Percentiles rank a stretch among this genome's conserved stretches.
Evolutionary conservation across 92 coral and sea anemone species (phyloP).

Genomic region (Diadumene lineata): DNA sequence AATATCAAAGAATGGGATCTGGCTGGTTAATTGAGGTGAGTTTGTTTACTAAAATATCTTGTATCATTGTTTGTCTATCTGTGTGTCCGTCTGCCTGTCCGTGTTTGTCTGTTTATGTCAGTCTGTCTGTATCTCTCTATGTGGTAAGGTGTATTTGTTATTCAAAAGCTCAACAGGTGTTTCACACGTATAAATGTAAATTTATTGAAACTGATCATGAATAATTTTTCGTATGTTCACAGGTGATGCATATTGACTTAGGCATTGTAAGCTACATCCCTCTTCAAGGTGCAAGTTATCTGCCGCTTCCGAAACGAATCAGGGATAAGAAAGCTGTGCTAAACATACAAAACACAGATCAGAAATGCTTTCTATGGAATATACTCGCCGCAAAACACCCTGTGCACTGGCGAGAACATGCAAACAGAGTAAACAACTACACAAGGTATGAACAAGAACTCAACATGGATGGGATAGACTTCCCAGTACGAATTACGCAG

Average conservation of each 20-base stretch:
- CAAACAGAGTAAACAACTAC: constrained; percentile 30
- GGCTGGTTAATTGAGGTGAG: constrained; percentile 32
- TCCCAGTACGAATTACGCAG: constrained; percentile 1
- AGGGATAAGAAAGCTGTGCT: constrained; percentile 54
- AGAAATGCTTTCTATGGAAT: no score
- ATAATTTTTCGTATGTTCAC: no score
- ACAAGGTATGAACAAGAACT: constrained; percentile 19
- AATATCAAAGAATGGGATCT: constrained; percentile 22
- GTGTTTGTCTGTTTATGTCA: no score
- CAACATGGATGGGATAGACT: constrained; percentile 24
- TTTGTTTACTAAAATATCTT: no score
- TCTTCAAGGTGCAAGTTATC: constrained; percentile 42
- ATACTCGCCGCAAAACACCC: constrained; percentile 42
- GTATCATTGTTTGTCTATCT: no score
- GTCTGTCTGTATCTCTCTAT: no score
- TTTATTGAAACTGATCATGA: no score
- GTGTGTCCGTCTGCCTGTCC: no score
- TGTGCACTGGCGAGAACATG: not conserved
- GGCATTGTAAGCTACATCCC: constrained; percentile 38
- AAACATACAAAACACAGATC: constrained; percentile 43
- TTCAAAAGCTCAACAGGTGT: no score
- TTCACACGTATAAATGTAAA: no score
- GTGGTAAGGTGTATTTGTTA: no score
- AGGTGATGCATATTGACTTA: constrained; percentile 40
- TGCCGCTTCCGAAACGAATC: no score